Evolutionary conservation across 2,113 vertebrate genomes (phyloP).

Genomic region (Riparia riparia): DNA sequence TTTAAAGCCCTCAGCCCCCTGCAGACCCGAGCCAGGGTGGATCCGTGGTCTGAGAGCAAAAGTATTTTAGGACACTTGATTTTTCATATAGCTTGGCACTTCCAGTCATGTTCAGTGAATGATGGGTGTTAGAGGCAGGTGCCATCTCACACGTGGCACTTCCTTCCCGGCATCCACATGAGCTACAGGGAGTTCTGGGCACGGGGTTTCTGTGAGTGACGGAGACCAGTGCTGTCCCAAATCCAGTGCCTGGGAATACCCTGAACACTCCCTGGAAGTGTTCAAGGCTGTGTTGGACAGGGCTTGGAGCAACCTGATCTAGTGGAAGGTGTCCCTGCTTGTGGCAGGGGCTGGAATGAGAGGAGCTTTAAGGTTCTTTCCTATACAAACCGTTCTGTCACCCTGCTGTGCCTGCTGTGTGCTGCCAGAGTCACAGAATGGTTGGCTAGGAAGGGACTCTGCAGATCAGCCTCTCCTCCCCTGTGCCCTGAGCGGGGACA

Average conservation of each 20-base stretch:
- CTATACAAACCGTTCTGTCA: neutral
- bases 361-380: neutral
- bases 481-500: neutral
- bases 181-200: neutral
- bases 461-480: neutral
- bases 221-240: neutral
- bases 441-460: neutral
- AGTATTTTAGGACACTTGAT: neutral
- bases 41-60: neutral
- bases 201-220: neutral
- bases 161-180: neutral
- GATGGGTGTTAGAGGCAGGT: neutral
- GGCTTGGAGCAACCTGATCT: neutral
- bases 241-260: neutral
- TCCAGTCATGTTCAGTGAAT: neutral
- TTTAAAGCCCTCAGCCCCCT: neutral
- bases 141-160: rapidly evolving
- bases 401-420: neutral
- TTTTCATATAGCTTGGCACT: neutral
- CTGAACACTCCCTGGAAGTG: neutral
- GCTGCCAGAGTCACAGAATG: neutral
- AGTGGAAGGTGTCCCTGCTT: neutral
- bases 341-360: neutral
- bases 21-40: neutral
- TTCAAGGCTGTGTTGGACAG: neutral